Evolutionary conservation across 2,797 vertebrate species (phyloP).

Genomic region (Sebastes taczanowskii): DNA sequence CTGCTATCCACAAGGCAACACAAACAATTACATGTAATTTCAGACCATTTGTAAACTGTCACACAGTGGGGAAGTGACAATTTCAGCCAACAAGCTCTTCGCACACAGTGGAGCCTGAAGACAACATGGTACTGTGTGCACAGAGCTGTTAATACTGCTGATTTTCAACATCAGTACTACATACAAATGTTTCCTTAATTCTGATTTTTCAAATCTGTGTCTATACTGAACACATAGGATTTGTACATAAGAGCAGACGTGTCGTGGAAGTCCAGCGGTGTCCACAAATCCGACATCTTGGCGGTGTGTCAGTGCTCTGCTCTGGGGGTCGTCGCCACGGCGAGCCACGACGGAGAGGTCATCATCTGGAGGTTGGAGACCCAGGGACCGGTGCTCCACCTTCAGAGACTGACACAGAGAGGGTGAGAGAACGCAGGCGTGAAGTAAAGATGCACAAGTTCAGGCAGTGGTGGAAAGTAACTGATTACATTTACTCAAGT

Average conservation of each 20-base stretch:
- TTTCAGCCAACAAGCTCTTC: background rate
- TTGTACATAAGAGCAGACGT: constrained; percentile 50
- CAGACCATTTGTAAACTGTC: constrained; percentile 29
- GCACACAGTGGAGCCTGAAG: background rate
- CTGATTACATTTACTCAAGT: background rate
- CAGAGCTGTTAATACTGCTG: background rate
- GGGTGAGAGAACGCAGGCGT: constrained; percentile 22
- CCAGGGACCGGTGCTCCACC: constrained; percentile 37
- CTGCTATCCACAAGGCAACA: constrained; percentile 21
- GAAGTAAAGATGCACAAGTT: background rate
- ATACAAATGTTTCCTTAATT: background rate
- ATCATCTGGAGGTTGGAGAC: constrained; percentile 70
- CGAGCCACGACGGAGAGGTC: constrained; percentile 53
- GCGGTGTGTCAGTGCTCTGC: constrained; percentile 51
- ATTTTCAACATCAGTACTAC: background rate
- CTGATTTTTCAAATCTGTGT: background rate
- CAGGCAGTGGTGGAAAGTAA: background rate
- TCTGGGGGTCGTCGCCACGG: constrained; percentile 63
- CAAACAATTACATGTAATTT: constrained; percentile 21
- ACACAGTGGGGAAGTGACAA: background rate
- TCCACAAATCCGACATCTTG: constrained; percentile 59
- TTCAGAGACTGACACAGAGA: constrained; percentile 32
- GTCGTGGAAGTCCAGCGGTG: constrained; percentile 60
- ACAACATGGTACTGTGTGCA: background rate
- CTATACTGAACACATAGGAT: constrained; percentile 28